Conservation (phyloP, 2,113 vertebrate species). For the Clupea harengus region DNA sequence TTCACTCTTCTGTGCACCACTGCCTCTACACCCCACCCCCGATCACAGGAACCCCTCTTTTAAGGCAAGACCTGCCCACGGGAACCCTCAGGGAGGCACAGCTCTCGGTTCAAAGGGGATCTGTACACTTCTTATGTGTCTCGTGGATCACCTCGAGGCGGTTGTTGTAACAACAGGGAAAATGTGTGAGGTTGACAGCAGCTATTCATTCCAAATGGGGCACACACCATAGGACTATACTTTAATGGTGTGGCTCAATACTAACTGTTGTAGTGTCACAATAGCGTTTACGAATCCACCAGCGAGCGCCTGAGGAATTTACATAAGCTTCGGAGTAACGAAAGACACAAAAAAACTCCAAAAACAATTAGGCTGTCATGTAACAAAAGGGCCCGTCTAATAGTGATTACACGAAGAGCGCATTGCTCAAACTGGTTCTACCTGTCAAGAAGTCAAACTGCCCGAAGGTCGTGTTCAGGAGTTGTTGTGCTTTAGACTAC, state of each 20-base stretch:
- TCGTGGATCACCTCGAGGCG: neutral
- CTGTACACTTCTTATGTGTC: neutral
- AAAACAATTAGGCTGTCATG: neutral
- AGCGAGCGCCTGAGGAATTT: neutral
- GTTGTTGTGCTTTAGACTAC: neutral
- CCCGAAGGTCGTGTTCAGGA: constrained; percentile 23
- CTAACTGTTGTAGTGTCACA: neutral
- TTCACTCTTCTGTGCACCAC: neutral
- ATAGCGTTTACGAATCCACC: neutral
- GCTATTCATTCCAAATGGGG: neutral
- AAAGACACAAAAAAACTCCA: neutral
- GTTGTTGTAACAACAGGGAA: neutral
- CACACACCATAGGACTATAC: neutral
- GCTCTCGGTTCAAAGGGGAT: neutral
- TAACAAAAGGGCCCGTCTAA: neutral
- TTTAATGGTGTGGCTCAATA: neutral
- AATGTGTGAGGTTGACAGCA: neutral
- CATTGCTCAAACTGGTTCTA: constrained; percentile 1
- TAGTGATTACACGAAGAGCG: neutral
- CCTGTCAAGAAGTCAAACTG: neutral
- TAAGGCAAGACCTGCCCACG: neutral
- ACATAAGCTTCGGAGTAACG: neutral
- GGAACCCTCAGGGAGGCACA: neutral
- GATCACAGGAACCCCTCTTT: neutral
- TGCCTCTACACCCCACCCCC: neutral